phyloP scores from a whole-genome alignment of 2,797 vertebrate species.

The Pseudochirops corinnae region DNA sequence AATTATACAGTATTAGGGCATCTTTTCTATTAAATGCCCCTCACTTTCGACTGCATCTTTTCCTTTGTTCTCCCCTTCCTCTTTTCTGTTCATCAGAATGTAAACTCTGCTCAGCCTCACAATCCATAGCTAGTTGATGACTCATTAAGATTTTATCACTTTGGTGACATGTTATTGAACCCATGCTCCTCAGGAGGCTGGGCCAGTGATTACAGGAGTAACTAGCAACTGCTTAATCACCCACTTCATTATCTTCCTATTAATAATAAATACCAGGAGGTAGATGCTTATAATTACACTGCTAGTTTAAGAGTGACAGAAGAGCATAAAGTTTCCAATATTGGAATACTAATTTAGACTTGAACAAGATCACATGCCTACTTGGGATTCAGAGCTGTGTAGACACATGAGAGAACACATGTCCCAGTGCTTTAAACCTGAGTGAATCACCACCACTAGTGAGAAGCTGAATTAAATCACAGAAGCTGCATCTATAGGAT shows the following conservation, averaged over 20 bases:
- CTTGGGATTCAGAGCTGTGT: slow-evolving; percentile 54
- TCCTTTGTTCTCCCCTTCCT: slow-evolving; percentile 36
- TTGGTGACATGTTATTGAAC: slow-evolving; percentile 80
- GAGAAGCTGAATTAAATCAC: slow-evolving; percentile 42
- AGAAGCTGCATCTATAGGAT: neutral
- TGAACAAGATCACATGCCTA: slow-evolving; percentile 51
- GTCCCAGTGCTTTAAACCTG: slow-evolving; percentile 60
- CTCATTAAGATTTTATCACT: slow-evolving; percentile 82
- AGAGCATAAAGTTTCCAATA: slow-evolving; percentile 63
- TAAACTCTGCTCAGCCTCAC: slow-evolving; percentile 71
- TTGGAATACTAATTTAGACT: slow-evolving; percentile 71
- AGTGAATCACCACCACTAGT: slow-evolving; percentile 39
- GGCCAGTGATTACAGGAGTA: slow-evolving; percentile 78
- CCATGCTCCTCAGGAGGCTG: slow-evolving; percentile 73
- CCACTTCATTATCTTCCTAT: slow-evolving; percentile 82
- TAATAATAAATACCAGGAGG: slow-evolving; percentile 83
- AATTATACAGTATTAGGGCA: slow-evolving; percentile 20
- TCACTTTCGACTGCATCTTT: slow-evolving; percentile 20
- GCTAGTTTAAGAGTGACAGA: slow-evolving; percentile 77
- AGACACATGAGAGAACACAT: slow-evolving; percentile 58
- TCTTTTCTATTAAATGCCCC: slow-evolving; percentile 51
- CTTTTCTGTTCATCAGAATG: slow-evolving; percentile 75
- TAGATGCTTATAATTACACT: slow-evolving; percentile 78
- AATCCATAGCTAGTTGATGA: slow-evolving; percentile 65
- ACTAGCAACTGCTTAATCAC: slow-evolving; percentile 80